Conservation (phyloP, 1,140 invertebrate genomes). For the Parasteatoda tepidariorum region DNA sequence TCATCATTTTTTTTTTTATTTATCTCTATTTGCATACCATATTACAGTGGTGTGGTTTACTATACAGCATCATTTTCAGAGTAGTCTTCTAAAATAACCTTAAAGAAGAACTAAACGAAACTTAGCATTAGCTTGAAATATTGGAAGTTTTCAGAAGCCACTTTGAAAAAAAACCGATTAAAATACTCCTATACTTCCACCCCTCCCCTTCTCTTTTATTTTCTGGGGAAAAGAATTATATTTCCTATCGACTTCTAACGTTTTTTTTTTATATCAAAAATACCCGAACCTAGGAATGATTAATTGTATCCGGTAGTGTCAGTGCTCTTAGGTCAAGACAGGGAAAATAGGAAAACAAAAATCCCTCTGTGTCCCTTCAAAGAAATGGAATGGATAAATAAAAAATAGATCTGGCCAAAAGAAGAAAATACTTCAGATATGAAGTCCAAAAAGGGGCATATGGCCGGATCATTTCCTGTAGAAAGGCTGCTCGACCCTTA, state of each 20-base stretch:
- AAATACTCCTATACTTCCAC: too few relatives aligned
- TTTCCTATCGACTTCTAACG: not conserved
- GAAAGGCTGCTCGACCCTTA: conserved; percentile 34
- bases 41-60: too few relatives aligned
- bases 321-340: conserved; percentile 40
- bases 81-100: too few relatives aligned
- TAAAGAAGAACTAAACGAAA: too few relatives aligned
- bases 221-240: not conserved
- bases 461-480: conserved; percentile 56
- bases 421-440: conserved; percentile 8
- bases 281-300: conserved; percentile 45
- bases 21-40: too few relatives aligned
- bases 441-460: conserved; percentile 31
- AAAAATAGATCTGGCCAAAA: not conserved
- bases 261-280: conserved; percentile 39
- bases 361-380: conserved; percentile 11
- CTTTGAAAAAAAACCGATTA: too few relatives aligned
- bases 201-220: too few relatives aligned
- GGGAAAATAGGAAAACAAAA: conserved; percentile 26
- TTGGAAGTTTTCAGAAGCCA: too few relatives aligned
- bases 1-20: too few relatives aligned
- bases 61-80: too few relatives aligned
- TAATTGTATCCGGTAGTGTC: conserved; percentile 46
- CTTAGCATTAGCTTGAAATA: too few relatives aligned
- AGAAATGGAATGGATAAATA: conserved; percentile 9